phyloP scores from a whole-genome alignment of 2,113 vertebrate genomes.

The Malurus melanocephalus region DNA sequence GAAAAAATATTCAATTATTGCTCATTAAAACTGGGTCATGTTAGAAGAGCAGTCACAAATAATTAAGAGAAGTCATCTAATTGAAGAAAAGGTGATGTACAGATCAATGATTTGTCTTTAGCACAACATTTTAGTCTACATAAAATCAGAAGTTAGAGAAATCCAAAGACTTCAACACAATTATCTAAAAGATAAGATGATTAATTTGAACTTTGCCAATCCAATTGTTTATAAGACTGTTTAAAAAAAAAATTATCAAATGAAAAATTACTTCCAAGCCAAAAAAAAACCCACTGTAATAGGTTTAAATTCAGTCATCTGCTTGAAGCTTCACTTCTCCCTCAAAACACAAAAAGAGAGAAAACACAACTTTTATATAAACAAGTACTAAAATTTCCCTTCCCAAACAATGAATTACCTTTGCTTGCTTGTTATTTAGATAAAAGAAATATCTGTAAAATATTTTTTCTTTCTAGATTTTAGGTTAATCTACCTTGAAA shows the following conservation, averaged over 20 bases:
- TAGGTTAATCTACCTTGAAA: neutral
- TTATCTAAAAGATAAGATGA: neutral
- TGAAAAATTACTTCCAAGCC: neutral
- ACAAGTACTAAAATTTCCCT: neutral
- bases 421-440: neutral
- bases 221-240: neutral
- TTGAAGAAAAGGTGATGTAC: neutral
- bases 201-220: neutral
- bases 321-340: neutral
- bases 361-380: neutral
- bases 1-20: neutral
- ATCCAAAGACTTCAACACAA: neutral
- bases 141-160: neutral
- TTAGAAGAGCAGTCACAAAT: neutral
- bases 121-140: neutral
- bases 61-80: neutral
- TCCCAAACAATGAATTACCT: neutral
- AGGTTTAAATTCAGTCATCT: neutral
- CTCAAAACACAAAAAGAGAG: neutral
- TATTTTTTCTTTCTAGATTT: neutral
- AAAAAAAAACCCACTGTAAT: fast-evolving
- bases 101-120: neutral
- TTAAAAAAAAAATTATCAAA: neutral
- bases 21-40: neutral
- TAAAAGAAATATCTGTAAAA: neutral